Percentiles rank a stretch among this genome's conserved stretches.
Conservation (phyloP, 2,797 vertebrate species). For the Capromys pilorides region DNA sequence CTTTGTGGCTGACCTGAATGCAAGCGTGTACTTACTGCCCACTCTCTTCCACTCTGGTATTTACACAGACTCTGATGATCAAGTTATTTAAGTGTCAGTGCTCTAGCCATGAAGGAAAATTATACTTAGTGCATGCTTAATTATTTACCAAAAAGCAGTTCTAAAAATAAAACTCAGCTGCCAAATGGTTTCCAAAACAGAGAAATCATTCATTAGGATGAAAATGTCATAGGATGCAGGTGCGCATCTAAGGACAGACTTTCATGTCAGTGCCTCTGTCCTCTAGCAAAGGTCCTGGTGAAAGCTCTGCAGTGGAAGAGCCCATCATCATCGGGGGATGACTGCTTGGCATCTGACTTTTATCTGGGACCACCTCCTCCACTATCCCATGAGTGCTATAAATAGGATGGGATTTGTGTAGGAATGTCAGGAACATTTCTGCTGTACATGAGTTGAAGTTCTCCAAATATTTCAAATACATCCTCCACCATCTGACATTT, state of each 20-base stretch:
- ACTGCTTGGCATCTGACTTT: conserved; percentile 72
- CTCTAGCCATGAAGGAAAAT: conserved; percentile 87
- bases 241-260: conserved; percentile 82
- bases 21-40: conserved; percentile 86
- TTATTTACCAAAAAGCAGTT: conserved; percentile 87
- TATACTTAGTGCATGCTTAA: conserved; percentile 92
- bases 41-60: conserved; percentile 78
- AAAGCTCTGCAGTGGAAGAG: conserved; percentile 77
- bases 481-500: conserved; percentile 96
- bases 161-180: conserved; percentile 86
- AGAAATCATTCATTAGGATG: conserved; percentile 88
- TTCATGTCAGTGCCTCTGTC: conserved; percentile 83
- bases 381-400: conserved; percentile 85
- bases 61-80: conserved; percentile 82
- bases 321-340: conserved; percentile 77
- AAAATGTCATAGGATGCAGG: conserved; percentile 84
- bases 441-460: conserved; percentile 97
- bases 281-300: conserved; percentile 80
- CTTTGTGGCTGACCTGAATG: conserved; percentile 88
- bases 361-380: conserved; percentile 71
- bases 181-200: conserved; percentile 88
- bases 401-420: conserved; percentile 65
- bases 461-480: conserved; percentile 97
- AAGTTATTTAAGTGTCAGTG: conserved; percentile 87
- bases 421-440: conserved; percentile 91